phyloP scores from a whole-genome alignment of 2,113 vertebrate genomes.

The Noctilio leporinus region DNA sequence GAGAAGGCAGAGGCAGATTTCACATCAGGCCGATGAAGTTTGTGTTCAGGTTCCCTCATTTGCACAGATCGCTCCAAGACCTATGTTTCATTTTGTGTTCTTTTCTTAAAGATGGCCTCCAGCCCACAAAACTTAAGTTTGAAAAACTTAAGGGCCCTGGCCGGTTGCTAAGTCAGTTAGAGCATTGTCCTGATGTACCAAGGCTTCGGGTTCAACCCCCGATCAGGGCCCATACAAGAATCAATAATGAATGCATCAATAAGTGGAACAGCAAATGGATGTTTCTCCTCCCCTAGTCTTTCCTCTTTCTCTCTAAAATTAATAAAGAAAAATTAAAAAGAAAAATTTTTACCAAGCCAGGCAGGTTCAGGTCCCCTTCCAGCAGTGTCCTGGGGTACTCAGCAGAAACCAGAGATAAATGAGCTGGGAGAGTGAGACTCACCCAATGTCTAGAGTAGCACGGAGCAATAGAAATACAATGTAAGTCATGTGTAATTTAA shows the following conservation, averaged over 20 bases:
- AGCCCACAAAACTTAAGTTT: not conserved
- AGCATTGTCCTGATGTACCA: too few species aligned
- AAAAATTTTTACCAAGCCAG: not conserved
- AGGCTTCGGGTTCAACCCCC: too few species aligned
- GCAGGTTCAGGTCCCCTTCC: not conserved
- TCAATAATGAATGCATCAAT: too few species aligned
- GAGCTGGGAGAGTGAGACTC: not conserved
- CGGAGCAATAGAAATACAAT: not conserved
- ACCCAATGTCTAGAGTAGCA: not conserved
- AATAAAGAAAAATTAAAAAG: too few species aligned
- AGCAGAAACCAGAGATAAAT: not conserved
- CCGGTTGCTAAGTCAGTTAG: too few species aligned
- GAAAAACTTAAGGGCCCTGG: not conserved
- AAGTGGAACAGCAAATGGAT: too few species aligned
- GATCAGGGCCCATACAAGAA: too few species aligned
- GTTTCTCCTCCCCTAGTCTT: too few species aligned
- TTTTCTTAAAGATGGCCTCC: not conserved
- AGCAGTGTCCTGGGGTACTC: not conserved
- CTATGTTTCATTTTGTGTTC: not conserved
- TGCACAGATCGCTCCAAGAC: not conserved
- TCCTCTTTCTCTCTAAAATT: too few species aligned
- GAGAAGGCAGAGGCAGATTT: not conserved
- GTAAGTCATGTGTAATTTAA: not conserved
- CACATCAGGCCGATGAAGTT: not conserved
- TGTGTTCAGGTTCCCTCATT: not conserved